Conservation (phyloP, 2,797 vertebrate genomes). For the Peromyscus melanophrys region DNA sequence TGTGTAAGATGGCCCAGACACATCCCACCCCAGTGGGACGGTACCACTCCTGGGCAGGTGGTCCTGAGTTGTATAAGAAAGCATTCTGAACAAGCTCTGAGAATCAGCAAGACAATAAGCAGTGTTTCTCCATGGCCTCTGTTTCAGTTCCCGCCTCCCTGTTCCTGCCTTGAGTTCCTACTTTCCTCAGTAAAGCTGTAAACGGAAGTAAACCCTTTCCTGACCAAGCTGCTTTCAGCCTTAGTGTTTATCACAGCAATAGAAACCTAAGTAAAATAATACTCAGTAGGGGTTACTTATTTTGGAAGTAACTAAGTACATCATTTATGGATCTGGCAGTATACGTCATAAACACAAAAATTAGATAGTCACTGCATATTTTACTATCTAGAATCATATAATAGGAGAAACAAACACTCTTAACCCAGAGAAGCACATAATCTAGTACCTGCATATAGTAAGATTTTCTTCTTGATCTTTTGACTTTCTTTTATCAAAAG, state of each 20-base stretch:
- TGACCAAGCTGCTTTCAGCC: not conserved
- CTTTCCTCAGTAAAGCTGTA: not conserved
- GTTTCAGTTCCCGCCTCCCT: not conserved
- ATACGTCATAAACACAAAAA: not conserved
- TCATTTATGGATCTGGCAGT: not conserved
- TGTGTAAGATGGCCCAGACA: not conserved
- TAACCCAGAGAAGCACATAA: not conserved
- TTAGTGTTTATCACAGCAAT: not conserved
- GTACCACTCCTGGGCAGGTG: not conserved
- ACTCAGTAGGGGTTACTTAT: not conserved
- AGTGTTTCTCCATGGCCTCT: not conserved
- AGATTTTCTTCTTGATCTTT: not conserved
- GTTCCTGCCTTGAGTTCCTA: not conserved
- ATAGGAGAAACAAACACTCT: not conserved
- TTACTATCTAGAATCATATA: conserved; percentile 22
- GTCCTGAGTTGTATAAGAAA: not conserved
- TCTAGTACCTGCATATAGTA: not conserved
- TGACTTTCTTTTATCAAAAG: not conserved
- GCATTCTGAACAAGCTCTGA: not conserved
- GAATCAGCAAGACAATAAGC: not conserved
- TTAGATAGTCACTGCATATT: not conserved
- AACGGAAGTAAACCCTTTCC: not conserved
- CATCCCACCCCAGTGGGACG: not conserved
- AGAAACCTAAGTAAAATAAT: not conserved
- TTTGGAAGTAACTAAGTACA: not conserved